Percentiles rank a stretch among this genome's conserved stretches.
These are phyloP conservation scores for Laticauda colubrina DNA, from an alignment of 2,113 vertebrate species.

Conservation along the genomic window DNA sequence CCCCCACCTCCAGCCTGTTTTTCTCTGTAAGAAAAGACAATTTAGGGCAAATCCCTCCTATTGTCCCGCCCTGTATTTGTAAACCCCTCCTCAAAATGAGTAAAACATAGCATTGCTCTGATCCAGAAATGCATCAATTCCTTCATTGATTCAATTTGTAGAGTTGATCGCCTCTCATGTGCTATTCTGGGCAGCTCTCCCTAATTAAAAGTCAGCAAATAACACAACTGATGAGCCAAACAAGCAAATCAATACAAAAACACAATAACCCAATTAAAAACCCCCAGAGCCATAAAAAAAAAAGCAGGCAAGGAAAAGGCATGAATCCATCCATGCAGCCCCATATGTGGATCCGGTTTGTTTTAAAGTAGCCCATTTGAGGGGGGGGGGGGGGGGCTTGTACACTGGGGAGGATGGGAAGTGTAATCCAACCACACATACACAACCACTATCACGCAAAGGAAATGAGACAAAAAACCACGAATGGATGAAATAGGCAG, in stretches of 20 bases:
- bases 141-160: background rate
- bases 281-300: background rate
- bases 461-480: background rate
- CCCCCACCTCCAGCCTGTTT: background rate
- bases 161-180: rapidly evolving
- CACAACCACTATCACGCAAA: background rate
- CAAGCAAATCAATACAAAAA: background rate
- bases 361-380: background rate
- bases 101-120: background rate
- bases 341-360: background rate
- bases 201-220: background rate
- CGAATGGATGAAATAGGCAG: background rate
- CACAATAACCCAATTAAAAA: background rate
- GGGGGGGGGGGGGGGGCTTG: rapidly evolving
- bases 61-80: background rate
- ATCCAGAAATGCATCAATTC: background rate
- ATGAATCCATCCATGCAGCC: background rate
- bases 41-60: background rate
- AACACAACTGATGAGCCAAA: background rate
- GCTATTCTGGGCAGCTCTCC: background rate
- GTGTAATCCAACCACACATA: background rate
- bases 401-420: background rate
- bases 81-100: background rate
- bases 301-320: background rate
- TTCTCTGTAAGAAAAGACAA: background rate